Evolutionary conservation across 2,888 invertebrate species (phyloP).

Genomic region (Diogma glabrata): DNA sequence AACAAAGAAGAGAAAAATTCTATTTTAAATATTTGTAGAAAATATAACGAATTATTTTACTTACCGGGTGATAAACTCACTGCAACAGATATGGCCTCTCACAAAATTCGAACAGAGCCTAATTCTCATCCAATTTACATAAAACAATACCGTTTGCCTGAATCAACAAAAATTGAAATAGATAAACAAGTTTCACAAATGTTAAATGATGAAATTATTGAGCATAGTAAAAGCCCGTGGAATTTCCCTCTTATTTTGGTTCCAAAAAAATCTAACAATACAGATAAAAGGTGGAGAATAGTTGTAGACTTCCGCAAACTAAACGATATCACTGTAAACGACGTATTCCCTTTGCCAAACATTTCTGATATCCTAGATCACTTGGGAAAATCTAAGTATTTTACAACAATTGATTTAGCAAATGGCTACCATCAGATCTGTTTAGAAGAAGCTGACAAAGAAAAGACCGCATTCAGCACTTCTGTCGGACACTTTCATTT

Average conservation of each 20-base stretch:
- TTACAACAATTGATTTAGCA: constrained; percentile 11
- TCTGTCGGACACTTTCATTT: constrained; percentile 18
- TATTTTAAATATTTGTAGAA: background rate
- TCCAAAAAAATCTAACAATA: background rate
- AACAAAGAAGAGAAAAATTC: background rate
- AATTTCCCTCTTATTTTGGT: background rate
- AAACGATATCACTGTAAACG: background rate
- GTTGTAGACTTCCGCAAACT: background rate
- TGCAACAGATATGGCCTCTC: background rate
- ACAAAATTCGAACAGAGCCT: background rate
- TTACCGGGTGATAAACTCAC: background rate
- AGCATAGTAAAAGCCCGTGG: background rate
- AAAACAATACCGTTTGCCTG: background rate
- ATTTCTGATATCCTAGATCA: constrained; percentile 16
- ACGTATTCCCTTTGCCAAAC: constrained; percentile 8
- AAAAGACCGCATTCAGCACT: constrained; percentile 20
- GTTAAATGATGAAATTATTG: background rate
- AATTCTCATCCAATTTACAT: background rate
- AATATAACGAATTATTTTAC: background rate
- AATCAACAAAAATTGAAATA: background rate
- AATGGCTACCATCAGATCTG: constrained; percentile 16
- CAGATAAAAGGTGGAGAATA: background rate
- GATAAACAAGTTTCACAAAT: background rate
- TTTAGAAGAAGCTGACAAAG: constrained; percentile 13
- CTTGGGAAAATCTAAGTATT: constrained; percentile 7